Base-by-base conservation (phyloP, 2,797 vertebrate species). In the Odontamblyopus lacepedii region DNA sequence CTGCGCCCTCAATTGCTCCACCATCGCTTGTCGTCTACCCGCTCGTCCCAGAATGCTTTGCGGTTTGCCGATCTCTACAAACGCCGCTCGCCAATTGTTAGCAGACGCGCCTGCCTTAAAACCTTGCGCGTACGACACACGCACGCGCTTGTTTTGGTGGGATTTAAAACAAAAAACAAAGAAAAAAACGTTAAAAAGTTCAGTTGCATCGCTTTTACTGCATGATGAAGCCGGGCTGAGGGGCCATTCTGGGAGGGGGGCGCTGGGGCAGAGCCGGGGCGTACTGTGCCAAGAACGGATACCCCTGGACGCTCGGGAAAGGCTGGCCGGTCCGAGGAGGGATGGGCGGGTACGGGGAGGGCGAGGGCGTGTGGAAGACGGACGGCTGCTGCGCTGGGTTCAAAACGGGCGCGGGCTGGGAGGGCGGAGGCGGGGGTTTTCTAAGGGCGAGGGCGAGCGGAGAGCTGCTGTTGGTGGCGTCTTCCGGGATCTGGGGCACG, bases 141-240 rank as follows among this genome's bases (percentile, higher is more conserved):
- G 35, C 35, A 26, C 63, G 6, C 63, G 35, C 38, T 26, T 38
- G 7, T 44, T 44, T 48, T 23, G 63, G 32, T n/a, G 32, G 32
- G 38, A 57, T 12, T 9, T 5, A 15, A 53, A 53, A 48, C 44
- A 48, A 18, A n/a, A 55, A 7, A 57, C 30, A 60, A 16, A 30
- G 1, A 15, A 59, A 29, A 59, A 16, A 27, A 60, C 19, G 19
- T 38, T 38, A 2, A 27, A 26, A 26, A 51, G 64, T 51, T 51
- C 44, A 16, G 13, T 61, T 23, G 61, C 30, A n/a, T 73, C 19
- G 11, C 63, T 6, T 84, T 94, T 96, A 98, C 92, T 99, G 95
- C 67, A 98, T 93, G 87, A 99, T 98, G 83, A 98, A 99, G 76
- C 98, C 98, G 0, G 97, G 95, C 72, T 97, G 96, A 0, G 94